Base-by-base conservation (phyloP, 2,888 invertebrate species). In the Drosophila kambysellisi region DNA sequence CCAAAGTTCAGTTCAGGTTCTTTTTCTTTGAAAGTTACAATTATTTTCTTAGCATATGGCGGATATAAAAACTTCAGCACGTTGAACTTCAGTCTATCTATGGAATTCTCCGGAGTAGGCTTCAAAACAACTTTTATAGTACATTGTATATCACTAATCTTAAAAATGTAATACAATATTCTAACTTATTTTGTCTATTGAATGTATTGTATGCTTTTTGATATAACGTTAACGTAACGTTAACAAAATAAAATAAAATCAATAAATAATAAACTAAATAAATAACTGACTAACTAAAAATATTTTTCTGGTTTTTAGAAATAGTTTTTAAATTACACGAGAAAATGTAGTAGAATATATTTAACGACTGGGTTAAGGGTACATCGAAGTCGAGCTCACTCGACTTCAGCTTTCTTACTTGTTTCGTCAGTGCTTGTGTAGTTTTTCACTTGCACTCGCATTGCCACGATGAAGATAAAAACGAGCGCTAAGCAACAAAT, bases 401-500 rank as follows among this genome's bases (percentile, higher is more conserved):
- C 25, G 25, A 25, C 25, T 3, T 3, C 25, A 25, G 25, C 25
- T 2, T 25, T 25, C 25, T 25, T 25, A 25, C 25, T 25, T 25
- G 25, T 25, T 25, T 68, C 50, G 56, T 32, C 48, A 64, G 41
- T 58, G 60, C 54, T 61, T 67, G 60, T 46, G 58, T 64, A 66
- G 64, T 63, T 74, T 53, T 62, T 33, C 17, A 46, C 43, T 48
- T 48, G 61, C 51, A 9, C 29, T 35, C 56, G 48, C 68, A 78
- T 66, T 64, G 68, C 39, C 30, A 76, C 65, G 54, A 76, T 70
- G 61, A 61, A 53, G 65, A 56, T 67, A 9, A 65, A 56, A 54
- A 32, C 51, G 67, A 33, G 54, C 54, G 53, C 74, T 50, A 60
- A 66, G 70, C 83, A 85, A 71, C 81, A 83, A 88, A 88, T 81